Conservation (phyloP, 64 coral and sea anemone species). For the Astreopora myriophthalma region DNA sequence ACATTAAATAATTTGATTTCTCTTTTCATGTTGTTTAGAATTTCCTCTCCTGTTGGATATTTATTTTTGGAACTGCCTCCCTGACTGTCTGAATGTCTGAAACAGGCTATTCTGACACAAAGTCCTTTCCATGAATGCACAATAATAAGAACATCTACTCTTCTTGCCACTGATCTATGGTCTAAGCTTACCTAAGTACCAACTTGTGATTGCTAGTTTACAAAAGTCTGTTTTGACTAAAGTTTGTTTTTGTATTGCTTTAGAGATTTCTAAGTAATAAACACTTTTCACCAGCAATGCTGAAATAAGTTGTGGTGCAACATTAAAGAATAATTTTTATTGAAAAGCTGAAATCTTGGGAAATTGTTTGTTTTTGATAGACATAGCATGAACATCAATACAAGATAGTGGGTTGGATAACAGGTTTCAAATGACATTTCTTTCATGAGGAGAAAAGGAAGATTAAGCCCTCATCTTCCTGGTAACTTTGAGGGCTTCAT, state of each 20-base stretch:
- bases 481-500: constrained; percentile 1
- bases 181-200: too few species aligned
- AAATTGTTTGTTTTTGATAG: neutral
- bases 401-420: neutral
- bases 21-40: neutral
- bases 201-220: too few species aligned
- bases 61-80: too few species aligned
- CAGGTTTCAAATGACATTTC: neutral
- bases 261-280: neutral
- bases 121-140: neutral
- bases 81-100: too few species aligned
- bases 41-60: neutral
- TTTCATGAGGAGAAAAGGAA: neutral
- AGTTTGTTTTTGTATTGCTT: neutral
- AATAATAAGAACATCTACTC: neutral
- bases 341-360: neutral
- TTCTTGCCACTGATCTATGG: neutral
- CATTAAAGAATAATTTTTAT: neutral
- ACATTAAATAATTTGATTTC: neutral
- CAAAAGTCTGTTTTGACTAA: neutral
- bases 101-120: neutral
- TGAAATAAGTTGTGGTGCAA: neutral
- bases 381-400: neutral
- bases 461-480: neutral
- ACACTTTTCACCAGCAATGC: neutral